phyloP scores from a whole-genome alignment of 2,888 invertebrate species.

The Disparrhopalites patrizii region DNA sequence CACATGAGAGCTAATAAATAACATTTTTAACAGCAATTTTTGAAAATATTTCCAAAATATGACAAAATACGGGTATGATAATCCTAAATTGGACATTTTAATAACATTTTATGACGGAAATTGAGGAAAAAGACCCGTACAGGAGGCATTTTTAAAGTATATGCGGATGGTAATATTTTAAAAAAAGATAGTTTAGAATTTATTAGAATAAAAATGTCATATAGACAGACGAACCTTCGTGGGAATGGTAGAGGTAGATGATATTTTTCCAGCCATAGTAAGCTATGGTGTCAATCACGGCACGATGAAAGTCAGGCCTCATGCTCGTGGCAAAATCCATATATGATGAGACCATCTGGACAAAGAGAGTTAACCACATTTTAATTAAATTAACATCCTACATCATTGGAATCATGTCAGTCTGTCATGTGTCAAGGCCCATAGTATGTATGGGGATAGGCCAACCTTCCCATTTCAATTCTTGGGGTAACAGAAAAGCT shows the following conservation, averaged over 20 bases:
- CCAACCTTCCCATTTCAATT: too few species aligned
- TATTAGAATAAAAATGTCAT: not conserved
- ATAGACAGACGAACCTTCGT: slow-evolving; percentile 68
- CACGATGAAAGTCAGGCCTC: slow-evolving; percentile 92
- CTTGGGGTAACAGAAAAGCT: too few species aligned
- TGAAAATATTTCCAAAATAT: too few species aligned
- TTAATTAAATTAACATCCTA: slow-evolving; percentile 26
- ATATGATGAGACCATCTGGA: slow-evolving; percentile 47
- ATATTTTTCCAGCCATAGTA: slow-evolving; percentile 87
- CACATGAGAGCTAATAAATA: too few species aligned
- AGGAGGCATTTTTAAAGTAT: too few species aligned
- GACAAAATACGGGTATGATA: too few species aligned
- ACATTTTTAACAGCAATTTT: too few species aligned
- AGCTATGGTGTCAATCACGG: slow-evolving; percentile 89
- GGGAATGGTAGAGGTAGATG: slow-evolving; percentile 85
- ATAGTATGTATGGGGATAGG: not conserved
- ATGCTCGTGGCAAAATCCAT: slow-evolving; percentile 87
- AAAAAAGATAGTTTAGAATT: too few species aligned
- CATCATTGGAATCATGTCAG: not conserved
- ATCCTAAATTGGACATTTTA: too few species aligned
- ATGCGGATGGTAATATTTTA: too few species aligned
- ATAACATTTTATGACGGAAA: too few species aligned
- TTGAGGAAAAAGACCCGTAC: too few species aligned
- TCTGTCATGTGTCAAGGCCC: not conserved
- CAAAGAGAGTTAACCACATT: slow-evolving; percentile 24